A percentile compares a stretch with the other conserved stretches of the same genome.
Evolutionary conservation across 2,888 invertebrate genomes (phyloP).

Genomic region (Lasioglossum morio): DNA sequence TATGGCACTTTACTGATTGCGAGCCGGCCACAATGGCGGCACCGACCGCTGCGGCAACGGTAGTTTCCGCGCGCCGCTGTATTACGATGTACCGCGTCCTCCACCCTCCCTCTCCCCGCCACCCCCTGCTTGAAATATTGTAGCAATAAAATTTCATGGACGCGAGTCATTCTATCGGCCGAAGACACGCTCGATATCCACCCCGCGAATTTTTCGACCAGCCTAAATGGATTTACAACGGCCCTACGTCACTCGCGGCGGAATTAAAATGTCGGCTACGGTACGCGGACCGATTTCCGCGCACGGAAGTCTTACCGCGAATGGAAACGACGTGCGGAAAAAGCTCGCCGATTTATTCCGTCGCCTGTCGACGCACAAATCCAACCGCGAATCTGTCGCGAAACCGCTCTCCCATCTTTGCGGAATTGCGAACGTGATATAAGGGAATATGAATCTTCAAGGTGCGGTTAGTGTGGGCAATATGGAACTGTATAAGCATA

Average conservation of each 20-base stretch:
- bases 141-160: conserved; percentile 63
- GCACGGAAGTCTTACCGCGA: conserved; percentile 19
- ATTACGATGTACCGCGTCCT: conserved; percentile 40
- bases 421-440: background rate
- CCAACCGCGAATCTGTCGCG: background rate
- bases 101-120: background rate
- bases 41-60: conserved; percentile 28
- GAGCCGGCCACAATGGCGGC: conserved; percentile 63
- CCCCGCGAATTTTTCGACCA: conserved; percentile 35
- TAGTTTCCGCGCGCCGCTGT: conserved; percentile 41
- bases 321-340: conserved; percentile 7
- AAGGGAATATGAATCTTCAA: background rate
- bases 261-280: conserved; percentile 27
- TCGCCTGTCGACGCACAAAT: background rate
- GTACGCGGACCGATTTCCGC: conserved; percentile 23
- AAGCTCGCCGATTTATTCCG: background rate
- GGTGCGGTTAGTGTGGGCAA: too few relatives aligned
- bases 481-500: background rate
- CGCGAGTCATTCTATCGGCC: conserved; percentile 51
- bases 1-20: conserved; percentile 75
- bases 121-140: conserved; percentile 57
- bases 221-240: conserved; percentile 33
- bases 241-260: conserved; percentile 26
- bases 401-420: background rate
- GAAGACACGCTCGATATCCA: conserved; percentile 45